Base-by-base conservation (phyloP, 1,140 invertebrate genomes). In the Brachionus calyciflorus region DNA sequence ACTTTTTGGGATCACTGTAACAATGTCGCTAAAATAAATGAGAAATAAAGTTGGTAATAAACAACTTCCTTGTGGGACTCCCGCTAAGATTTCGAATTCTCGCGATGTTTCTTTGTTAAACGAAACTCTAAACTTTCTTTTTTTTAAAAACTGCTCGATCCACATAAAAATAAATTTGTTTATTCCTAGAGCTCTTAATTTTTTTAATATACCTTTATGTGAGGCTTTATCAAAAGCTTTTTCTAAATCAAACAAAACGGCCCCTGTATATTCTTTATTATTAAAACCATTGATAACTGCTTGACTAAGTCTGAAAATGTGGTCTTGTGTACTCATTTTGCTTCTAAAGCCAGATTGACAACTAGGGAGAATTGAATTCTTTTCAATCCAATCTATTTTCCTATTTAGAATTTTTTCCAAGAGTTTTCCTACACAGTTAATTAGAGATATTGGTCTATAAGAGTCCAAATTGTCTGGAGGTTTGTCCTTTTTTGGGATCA, bases 361-460 rank as follows among this genome's bases (percentile, higher is more conserved):
- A 19, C 3, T 12, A 4, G 49, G 24, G 17, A 51, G 3, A 7
- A 5, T 3, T 3, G 3, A 5, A 12, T 51, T 51, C 6, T 26
- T 12, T 63, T 79, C 78, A 1, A 79, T 0, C 3, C 33, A 14
- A 37, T 24, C 19, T 0, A 77, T 40, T n/a, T 48, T 17, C 9
- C 69, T 17, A 7, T 75, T 63, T 3, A 78, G 12, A 37, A 79
- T 53, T 33, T 26, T 30, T 28, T 79, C 78, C 40, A 79, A 4
- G 0, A 76, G 0, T 46, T 78, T 76, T 9, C 76, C 41, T 0
- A 78, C 7, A 48, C 60, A 60, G 0, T 41, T 40, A 5, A 48
- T 48, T 1, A 79, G 77, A 26, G n/a, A 24, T 21, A 79, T 78
- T 5, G 78, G 78, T 21, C 78, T 3, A 26, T 79, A 79, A 3